phyloP scores from a whole-genome alignment of 2,888 invertebrate genomes.

The Idaea biselata region DNA sequence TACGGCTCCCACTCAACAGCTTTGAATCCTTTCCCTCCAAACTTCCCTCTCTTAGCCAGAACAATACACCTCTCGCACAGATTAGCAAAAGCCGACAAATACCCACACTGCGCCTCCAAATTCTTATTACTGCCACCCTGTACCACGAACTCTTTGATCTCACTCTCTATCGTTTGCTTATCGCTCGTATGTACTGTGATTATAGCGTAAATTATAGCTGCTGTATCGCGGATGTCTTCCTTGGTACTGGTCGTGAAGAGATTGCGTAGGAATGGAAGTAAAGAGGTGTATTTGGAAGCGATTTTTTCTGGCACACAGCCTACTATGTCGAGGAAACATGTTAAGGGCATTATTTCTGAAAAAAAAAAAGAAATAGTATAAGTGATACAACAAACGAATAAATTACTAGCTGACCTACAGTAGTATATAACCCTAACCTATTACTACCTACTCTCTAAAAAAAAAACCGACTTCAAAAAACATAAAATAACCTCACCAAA shows the following conservation, averaged over 20 bases:
- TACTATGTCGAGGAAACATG: conserved; percentile 90
- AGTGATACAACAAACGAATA: too few species aligned
- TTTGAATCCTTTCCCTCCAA: conserved; percentile 69
- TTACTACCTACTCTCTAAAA: too few species aligned
- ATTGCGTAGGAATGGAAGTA: conserved; percentile 83
- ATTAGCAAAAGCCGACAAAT: conserved; percentile 85
- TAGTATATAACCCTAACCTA: too few species aligned
- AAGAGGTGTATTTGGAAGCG: conserved; percentile 81
- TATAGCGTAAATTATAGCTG: conserved; percentile 88
- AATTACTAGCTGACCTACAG: too few species aligned
- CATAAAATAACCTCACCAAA: too few species aligned
- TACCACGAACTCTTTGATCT: conserved; percentile 75
- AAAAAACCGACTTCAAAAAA: too few species aligned
- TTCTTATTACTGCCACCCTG: conserved; percentile 79
- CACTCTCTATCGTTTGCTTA: conserved; percentile 68
- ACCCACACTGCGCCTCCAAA: conserved; percentile 89
- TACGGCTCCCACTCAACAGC: conserved; percentile 81
- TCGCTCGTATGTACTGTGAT: conserved; percentile 83
- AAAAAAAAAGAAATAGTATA: conserved; percentile 14
- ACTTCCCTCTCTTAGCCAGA: conserved; percentile 62
- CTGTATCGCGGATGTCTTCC: conserved; percentile 87
- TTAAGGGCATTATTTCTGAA: conserved; percentile 83
- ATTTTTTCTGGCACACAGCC: conserved; percentile 89
- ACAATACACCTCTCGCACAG: conserved; percentile 85
- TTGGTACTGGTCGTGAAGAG: conserved; percentile 85